A percentile compares a stretch with the other conserved stretches of the same genome.
These are phyloP conservation scores for Actinemys pallida DNA, from an alignment of 2,113 vertebrate species.

Conservation along the genomic window DNA sequence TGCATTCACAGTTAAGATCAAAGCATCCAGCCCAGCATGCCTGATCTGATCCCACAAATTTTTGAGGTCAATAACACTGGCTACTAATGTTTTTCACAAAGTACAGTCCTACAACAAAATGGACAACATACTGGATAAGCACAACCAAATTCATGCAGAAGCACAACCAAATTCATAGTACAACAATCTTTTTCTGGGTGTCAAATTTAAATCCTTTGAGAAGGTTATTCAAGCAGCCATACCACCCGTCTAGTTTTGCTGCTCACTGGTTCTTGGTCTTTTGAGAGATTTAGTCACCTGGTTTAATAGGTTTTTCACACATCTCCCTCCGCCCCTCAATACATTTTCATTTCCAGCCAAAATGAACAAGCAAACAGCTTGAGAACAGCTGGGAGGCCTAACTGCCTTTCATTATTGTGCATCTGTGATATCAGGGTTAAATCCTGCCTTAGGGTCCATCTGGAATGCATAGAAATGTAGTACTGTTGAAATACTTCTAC, in stretches of 20 bases:
- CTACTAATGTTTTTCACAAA: slow-evolving; percentile 1
- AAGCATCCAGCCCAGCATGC: slow-evolving; percentile 47
- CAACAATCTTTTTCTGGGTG: not conserved
- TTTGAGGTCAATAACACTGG: slow-evolving; percentile 41
- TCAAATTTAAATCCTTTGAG: not conserved
- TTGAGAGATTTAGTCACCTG: not conserved
- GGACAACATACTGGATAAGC: not conserved
- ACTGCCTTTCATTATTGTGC: not conserved
- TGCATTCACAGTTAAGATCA: not conserved
- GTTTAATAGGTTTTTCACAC: not conserved
- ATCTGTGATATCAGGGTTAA: slow-evolving; percentile 8
- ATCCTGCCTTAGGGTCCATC: not conserved
- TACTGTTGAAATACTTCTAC: slow-evolving; percentile 8
- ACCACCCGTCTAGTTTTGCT: not conserved
- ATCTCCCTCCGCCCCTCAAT: not conserved
- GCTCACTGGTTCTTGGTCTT: not conserved
- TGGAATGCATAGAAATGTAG: not conserved
- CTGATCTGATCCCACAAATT: slow-evolving; percentile 62
- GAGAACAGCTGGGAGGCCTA: slow-evolving; percentile 13
- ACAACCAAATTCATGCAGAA: not conserved
- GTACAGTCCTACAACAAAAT: not conserved
- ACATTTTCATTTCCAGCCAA: slow-evolving; percentile 20
- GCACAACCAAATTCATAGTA: not conserved
- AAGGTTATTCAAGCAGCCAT: not conserved
- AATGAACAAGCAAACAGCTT: slow-evolving; percentile 27